Evolutionary conservation across 2,797 vertebrate genomes (phyloP).

Genomic region (Ptychobarbus kaznakovi): DNA sequence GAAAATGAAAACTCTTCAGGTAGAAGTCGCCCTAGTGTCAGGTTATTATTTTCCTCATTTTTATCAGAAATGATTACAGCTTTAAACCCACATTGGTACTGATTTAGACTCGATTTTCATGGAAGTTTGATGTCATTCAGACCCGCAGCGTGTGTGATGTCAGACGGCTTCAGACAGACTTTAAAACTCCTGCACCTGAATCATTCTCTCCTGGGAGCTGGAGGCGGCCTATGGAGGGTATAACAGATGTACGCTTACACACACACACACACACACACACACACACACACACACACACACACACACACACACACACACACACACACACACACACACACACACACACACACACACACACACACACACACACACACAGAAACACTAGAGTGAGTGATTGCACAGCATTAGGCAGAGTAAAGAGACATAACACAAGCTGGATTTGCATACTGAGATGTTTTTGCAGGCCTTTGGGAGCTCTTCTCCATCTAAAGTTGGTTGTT

Average conservation of each 20-base stretch:
- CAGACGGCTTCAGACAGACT: slow-evolving; percentile 43
- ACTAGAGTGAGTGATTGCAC: slow-evolving; percentile 44
- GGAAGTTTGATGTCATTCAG: slow-evolving; percentile 51
- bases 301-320: no score
- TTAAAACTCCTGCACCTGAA: slow-evolving; percentile 45
- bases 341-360: slow-evolving; percentile 37
- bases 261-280: slow-evolving; percentile 33
- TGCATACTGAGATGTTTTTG: slow-evolving; percentile 46
- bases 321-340: slow-evolving; percentile 25
- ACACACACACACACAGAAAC: neutral
- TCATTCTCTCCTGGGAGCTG: slow-evolving; percentile 45
- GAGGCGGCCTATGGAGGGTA: slow-evolving; percentile 22
- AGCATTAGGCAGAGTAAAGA: slow-evolving; percentile 40
- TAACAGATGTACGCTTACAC: slow-evolving; percentile 35
- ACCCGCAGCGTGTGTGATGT: slow-evolving; percentile 43
- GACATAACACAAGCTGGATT: slow-evolving; percentile 23
- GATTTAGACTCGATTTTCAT: slow-evolving; percentile 26
- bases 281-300: slow-evolving; percentile 12
- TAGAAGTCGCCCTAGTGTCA: slow-evolving; percentile 14
- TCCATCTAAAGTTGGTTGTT: slow-evolving; percentile 52
- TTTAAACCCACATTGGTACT: slow-evolving; percentile 29
- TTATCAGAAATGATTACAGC: slow-evolving; percentile 16
- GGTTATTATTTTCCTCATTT: slow-evolving; percentile 25
- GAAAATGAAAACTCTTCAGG: slow-evolving; percentile 4
- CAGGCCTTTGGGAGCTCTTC: slow-evolving; percentile 42